Evolutionary conservation across 2,113 vertebrate species (phyloP).

Genomic region (Paracanthobrama guichenoti): DNA sequence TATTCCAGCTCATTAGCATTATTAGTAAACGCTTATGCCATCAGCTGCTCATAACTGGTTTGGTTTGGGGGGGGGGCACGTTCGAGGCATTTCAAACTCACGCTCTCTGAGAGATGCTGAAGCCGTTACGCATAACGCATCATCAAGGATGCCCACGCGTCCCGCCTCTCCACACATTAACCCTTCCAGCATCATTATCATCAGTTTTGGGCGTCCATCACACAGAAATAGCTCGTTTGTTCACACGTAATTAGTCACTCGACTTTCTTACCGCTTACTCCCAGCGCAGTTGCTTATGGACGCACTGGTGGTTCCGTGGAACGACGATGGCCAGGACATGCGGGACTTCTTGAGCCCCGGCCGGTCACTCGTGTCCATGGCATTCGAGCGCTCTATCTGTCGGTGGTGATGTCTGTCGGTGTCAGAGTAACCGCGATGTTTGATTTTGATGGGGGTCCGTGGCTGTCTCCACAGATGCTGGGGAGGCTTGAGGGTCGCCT

Average conservation of each 20-base stretch:
- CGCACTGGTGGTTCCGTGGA: slow-evolving; percentile 85
- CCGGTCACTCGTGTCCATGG: slow-evolving; percentile 90
- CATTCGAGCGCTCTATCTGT: slow-evolving; percentile 91
- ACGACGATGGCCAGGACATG: slow-evolving; percentile 96
- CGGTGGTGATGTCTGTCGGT: slow-evolving; percentile 83
- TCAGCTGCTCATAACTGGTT: slow-evolving; percentile 58
- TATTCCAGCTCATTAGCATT: not conserved
- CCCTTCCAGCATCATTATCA: slow-evolving; percentile 69
- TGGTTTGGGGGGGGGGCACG: slow-evolving; percentile 56
- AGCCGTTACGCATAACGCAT: slow-evolving; percentile 66
- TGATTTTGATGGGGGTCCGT: slow-evolving; percentile 85
- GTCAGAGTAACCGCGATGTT: slow-evolving; percentile 83
- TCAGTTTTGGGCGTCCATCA: slow-evolving; percentile 54
- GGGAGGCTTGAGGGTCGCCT: slow-evolving; percentile 85
- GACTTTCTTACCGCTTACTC: slow-evolving; percentile 77
- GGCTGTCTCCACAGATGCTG: slow-evolving; percentile 94
- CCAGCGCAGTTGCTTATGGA: slow-evolving; percentile 77
- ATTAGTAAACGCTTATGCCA: slow-evolving; percentile 33
- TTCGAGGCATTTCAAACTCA: slow-evolving; percentile 57
- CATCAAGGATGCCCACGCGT: slow-evolving; percentile 71
- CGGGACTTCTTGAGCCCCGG: slow-evolving; percentile 89
- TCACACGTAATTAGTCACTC: slow-evolving; percentile 13
- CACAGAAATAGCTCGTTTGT: slow-evolving; percentile 54
- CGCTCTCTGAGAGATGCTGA: slow-evolving; percentile 60
- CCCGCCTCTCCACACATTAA: slow-evolving; percentile 71